A percentile compares a stretch with the other conserved stretches of the same genome.
Evolutionary conservation across 2,797 vertebrate genomes (phyloP).

Genomic region (Crenichthys baileyi): DNA sequence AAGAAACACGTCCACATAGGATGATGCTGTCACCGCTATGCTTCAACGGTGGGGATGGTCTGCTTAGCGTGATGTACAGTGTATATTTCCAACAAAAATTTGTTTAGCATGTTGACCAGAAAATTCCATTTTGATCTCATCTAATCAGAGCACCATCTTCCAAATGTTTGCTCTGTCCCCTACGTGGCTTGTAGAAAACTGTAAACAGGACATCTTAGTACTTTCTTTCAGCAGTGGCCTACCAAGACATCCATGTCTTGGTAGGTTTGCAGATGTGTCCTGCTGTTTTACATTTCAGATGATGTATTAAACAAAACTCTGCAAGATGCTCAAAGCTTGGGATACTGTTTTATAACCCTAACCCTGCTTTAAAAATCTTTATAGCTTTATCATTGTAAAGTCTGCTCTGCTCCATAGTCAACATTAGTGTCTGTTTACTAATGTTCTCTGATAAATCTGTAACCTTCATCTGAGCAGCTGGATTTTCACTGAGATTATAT

Average conservation of each 20-base stretch:
- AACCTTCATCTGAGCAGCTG: background rate
- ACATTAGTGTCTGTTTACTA: background rate
- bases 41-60: background rate
- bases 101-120: background rate
- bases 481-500: background rate
- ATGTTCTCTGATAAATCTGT: background rate
- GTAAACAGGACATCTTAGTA: background rate
- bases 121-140: background rate
- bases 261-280: background rate
- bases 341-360: background rate
- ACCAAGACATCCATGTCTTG: background rate
- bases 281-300: background rate
- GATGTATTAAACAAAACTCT: background rate
- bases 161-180: background rate
- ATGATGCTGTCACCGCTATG: background rate
- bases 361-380: background rate
- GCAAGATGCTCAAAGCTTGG: background rate
- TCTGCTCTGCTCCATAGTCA: background rate
- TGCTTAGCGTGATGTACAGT: background rate
- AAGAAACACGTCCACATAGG: background rate
- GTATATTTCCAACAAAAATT: background rate
- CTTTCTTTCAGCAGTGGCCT: background rate
- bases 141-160: background rate
- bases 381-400: background rate
- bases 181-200: background rate